phyloP scores from a whole-genome alignment of 2,888 invertebrate genomes.

The Boloria selene region DNA sequence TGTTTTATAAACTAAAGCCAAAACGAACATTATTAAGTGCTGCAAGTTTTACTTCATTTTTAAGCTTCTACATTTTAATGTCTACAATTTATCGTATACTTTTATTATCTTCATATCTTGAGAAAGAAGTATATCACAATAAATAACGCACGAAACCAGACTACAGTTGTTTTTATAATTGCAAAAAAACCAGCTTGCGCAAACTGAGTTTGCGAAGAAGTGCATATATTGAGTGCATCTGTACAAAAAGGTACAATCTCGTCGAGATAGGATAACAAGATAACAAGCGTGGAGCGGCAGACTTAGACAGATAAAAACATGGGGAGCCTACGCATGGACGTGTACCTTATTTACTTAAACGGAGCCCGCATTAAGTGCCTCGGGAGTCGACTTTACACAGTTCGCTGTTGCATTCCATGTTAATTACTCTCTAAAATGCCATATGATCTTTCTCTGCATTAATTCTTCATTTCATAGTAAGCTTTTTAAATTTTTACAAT shows the following conservation, averaged over 20 bases:
- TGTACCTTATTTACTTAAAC: constrained; percentile 78
- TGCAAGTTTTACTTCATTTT: constrained; percentile 4
- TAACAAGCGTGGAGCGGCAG: constrained; percentile 76
- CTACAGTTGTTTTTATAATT: constrained; percentile 41
- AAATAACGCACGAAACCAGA: background rate
- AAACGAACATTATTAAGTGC: too few relatives aligned
- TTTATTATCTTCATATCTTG: constrained; percentile 60
- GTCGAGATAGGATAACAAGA: constrained; percentile 80
- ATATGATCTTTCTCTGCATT: constrained; percentile 37
- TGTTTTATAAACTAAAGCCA: too few relatives aligned
- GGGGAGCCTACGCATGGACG: constrained; percentile 71
- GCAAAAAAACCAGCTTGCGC: constrained; percentile 39
- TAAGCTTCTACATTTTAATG: too few relatives aligned
- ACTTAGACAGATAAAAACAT: constrained; percentile 78
- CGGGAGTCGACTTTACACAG: constrained; percentile 42
- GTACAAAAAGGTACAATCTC: constrained; percentile 77
- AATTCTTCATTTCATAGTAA: background rate
- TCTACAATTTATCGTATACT: constrained; percentile 25
- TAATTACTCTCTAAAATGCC: constrained; percentile 30
- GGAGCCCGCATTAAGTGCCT: constrained; percentile 64
- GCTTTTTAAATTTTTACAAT: too few relatives aligned
- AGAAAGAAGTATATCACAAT: constrained; percentile 39
- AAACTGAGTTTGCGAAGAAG: constrained; percentile 39
- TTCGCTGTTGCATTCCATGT: constrained; percentile 33
- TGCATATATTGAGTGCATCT: constrained; percentile 49